Conservation (phyloP, 1,140 invertebrate genomes). For the Danaus melanippus region DNA sequence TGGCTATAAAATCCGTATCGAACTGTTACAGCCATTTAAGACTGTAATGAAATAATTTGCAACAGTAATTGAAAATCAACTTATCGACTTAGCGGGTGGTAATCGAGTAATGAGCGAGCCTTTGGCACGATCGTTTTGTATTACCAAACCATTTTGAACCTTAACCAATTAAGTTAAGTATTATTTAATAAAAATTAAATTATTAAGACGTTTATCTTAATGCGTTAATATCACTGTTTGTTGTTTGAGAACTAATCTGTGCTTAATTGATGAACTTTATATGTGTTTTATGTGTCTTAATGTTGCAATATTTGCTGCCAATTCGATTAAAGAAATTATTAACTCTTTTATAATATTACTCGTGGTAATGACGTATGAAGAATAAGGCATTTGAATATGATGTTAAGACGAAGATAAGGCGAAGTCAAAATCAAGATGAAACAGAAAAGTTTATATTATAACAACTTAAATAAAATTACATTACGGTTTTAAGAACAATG, state of each 20-base stretch:
- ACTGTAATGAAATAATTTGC: constrained; percentile 61
- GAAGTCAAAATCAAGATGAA: no score
- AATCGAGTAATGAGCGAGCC: constrained; percentile 48
- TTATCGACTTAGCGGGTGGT: constrained; percentile 61
- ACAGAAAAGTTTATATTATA: no score
- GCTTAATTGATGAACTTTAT: constrained; percentile 42
- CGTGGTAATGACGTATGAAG: no score
- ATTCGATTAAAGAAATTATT: no score
- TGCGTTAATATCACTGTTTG: constrained; percentile 34
- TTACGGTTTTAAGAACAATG: no score
- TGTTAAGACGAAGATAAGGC: no score
- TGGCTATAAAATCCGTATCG: constrained; percentile 34
- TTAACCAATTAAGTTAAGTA: constrained; percentile 23
- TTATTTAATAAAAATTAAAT: constrained; percentile 11
- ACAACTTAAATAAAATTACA: no score
- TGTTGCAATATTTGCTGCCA: no score
- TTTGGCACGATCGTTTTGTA: constrained; percentile 35
- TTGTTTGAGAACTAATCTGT: constrained; percentile 40
- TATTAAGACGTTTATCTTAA: constrained; percentile 45
- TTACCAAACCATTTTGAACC: constrained; percentile 24
- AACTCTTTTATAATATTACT: no score
- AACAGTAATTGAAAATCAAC: constrained; percentile 50
- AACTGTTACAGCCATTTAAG: constrained; percentile 31
- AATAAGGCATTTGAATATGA: no score
- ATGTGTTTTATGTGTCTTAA: not conserved